A percentile compares a stretch with the other conserved stretches of the same genome.
Evolutionary conservation across 1,140 invertebrate species (phyloP).

Genomic region (Drosophila equinoxialis): DNA sequence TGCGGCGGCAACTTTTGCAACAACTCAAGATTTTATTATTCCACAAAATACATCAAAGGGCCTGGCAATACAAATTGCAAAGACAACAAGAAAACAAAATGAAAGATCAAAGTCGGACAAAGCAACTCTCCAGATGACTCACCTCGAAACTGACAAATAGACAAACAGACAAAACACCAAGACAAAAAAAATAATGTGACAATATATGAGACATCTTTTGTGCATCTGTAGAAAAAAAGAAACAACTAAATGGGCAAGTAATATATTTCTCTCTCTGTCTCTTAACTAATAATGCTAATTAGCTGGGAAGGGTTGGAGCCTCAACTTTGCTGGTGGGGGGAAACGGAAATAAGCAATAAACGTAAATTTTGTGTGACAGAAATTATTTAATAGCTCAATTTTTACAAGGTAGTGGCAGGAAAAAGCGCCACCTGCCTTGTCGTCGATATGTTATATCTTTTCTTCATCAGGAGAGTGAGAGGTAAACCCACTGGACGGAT

Average conservation of each 20-base stretch:
- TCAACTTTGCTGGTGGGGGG: not conserved
- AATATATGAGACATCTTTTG: constrained; percentile 57
- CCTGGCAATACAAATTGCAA: constrained; percentile 41
- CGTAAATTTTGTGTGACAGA: constrained; percentile 77
- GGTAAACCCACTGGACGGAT: not conserved
- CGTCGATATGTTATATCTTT: not conserved
- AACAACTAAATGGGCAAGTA: not conserved
- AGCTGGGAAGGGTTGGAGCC: constrained; percentile 51
- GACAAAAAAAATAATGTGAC: constrained; percentile 53
- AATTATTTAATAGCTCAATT: constrained; percentile 81
- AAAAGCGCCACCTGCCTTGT: constrained; percentile 52
- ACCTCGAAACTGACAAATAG: constrained; percentile 26
- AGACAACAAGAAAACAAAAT: constrained; percentile 44
- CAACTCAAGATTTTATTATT: constrained; percentile 61
- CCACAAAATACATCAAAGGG: constrained; percentile 58
- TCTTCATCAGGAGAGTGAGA: too few species aligned
- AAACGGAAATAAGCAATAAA: constrained; percentile 78
- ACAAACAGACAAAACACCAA: constrained; percentile 21
- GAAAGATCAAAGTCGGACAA: constrained; percentile 61
- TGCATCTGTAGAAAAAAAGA: constrained; percentile 54
- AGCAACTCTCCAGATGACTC: constrained; percentile 40
- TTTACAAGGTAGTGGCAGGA: constrained; percentile 44
- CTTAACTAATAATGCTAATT: constrained; percentile 72
- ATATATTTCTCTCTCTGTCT: constrained; percentile 29
- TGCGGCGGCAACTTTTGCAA: constrained; percentile 53